Evolutionary conservation across 2,113 vertebrate genomes (phyloP).

Genomic region (Genyomyrus donnyi): DNA sequence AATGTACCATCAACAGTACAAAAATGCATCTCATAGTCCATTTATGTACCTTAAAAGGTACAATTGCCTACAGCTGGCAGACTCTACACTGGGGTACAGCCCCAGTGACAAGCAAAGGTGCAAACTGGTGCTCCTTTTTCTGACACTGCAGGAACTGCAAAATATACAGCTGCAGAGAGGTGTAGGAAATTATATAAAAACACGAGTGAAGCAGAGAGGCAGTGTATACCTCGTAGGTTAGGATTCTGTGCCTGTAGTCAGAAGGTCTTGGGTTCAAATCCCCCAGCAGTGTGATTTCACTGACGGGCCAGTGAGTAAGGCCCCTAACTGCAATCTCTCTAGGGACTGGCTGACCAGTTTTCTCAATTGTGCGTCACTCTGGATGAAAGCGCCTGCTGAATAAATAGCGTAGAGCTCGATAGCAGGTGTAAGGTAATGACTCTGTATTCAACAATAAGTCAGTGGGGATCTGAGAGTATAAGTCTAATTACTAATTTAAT

Average conservation of each 20-base stretch:
- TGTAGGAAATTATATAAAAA: not conserved
- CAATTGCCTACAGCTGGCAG: too few species aligned
- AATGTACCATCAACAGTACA: too few species aligned
- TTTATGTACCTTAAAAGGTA: too few species aligned
- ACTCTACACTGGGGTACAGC: too few species aligned
- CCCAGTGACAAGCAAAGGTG: too few species aligned
- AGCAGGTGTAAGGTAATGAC: not conserved
- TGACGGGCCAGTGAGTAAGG: not conserved
- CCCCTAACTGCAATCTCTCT: not conserved
- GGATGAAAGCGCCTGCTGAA: not conserved
- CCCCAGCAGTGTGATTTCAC: not conserved
- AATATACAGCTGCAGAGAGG: not conserved
- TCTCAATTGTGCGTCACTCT: not conserved
- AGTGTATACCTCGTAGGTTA: not conserved
- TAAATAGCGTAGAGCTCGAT: not conserved
- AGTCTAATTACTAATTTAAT: not conserved
- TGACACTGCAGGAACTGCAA: not conserved
- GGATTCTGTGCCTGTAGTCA: not conserved
- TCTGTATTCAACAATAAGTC: not conserved
- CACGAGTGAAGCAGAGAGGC: not conserved
- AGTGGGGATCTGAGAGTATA: not conserved
- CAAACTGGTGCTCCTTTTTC: too few species aligned
- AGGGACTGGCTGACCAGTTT: not conserved
- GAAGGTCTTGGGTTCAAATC: not conserved
- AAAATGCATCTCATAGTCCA: too few species aligned